Evolutionary conservation across 2,888 invertebrate genomes (phyloP).

Genomic region (Drosophila prostipennis): DNA sequence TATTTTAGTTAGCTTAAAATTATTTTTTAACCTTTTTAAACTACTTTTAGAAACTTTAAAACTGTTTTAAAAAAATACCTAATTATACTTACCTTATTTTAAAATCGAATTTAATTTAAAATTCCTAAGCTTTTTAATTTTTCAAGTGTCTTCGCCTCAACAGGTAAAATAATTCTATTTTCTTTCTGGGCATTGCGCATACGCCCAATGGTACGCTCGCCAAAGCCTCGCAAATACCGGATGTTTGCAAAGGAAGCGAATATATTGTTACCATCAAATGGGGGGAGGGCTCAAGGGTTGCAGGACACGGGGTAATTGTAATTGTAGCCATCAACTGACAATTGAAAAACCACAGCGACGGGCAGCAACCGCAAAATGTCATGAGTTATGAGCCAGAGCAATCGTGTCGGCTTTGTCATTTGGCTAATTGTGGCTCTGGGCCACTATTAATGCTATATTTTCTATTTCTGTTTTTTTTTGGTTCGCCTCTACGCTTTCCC

Average conservation of each 20-base stretch:
- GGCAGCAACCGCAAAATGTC: slow-evolving; percentile 42
- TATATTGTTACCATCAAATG: slow-evolving; percentile 18
- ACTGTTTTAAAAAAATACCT: too few relatives aligned
- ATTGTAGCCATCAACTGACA: slow-evolving; percentile 31
- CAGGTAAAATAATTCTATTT: slow-evolving; percentile 7
- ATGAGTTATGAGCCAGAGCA: slow-evolving; percentile 63
- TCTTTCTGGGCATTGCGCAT: slow-evolving; percentile 40
- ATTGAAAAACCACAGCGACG: slow-evolving; percentile 34
- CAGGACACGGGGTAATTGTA: slow-evolving; percentile 5
- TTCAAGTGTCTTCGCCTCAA: slow-evolving; percentile 35
- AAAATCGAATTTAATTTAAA: too few relatives aligned
- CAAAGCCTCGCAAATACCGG: slow-evolving; percentile 18
- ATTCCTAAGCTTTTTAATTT: not conserved
- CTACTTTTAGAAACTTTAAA: too few relatives aligned
- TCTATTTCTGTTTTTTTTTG: slow-evolving; percentile 13
- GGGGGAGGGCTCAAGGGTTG: not conserved
- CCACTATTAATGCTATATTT: slow-evolving; percentile 52
- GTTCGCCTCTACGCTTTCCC: too few relatives aligned
- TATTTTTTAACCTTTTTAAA: too few relatives aligned
- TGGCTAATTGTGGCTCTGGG: slow-evolving; percentile 76
- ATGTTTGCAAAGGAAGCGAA: slow-evolving; percentile 43
- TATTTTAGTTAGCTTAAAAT: too few relatives aligned
- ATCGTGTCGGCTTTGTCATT: slow-evolving; percentile 70
- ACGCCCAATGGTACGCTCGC: slow-evolving; percentile 36
- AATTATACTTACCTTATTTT: too few relatives aligned